Conservation (phyloP, 2,797 vertebrate species). For the Hoplostethus atlanticus region DNA sequence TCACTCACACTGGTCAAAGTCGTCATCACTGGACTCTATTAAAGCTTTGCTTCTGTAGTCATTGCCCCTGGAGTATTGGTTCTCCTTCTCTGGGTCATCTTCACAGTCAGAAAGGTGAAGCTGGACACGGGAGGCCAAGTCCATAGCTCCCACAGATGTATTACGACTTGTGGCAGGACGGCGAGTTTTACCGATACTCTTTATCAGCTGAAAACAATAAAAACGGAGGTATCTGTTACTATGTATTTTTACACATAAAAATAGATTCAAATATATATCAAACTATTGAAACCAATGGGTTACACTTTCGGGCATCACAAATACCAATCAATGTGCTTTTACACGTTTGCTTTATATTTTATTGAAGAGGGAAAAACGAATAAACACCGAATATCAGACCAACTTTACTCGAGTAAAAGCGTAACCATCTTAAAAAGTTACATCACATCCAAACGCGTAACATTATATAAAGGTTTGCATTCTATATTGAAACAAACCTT, state of each 20-base stretch:
- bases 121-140: not conserved
- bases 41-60: conserved; percentile 44
- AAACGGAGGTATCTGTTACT: not conserved
- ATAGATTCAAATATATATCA: no score
- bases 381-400: no score
- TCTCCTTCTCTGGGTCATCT: conserved; percentile 75
- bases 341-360: not conserved
- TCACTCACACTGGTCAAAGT: conserved; percentile 86
- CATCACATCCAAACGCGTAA: no score
- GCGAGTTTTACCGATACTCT: conserved; percentile 66
- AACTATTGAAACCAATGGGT: no score
- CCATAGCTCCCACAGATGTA: not conserved
- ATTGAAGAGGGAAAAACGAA: no score
- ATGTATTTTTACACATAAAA: no score
- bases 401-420: no score
- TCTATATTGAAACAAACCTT: conserved; percentile 61
- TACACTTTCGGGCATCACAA: no score
- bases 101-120: conserved; percentile 51
- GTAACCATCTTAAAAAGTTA: no score
- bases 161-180: conserved; percentile 46
- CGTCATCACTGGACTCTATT: conserved; percentile 84
- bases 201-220: conserved; percentile 61
- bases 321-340: no score
- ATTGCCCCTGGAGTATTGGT: conserved; percentile 29
- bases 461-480: not conserved